Percentiles rank a stretch among this genome's conserved stretches.
Conservation (phyloP, 2,888 invertebrate species). For the Xestobium rufovillosum region DNA sequence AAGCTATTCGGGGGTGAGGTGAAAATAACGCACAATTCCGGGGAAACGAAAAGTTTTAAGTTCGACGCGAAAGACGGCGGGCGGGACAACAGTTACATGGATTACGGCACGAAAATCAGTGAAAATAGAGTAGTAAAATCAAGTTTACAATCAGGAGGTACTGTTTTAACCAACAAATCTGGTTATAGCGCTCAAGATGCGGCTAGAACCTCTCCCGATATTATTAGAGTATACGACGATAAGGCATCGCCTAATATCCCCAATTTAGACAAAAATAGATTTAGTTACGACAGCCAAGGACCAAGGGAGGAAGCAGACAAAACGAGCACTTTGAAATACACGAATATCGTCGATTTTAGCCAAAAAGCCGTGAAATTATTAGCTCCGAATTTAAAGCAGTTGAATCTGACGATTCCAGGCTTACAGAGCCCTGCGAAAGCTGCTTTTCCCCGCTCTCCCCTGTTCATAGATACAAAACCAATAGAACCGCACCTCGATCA, state of each 20-base stretch:
- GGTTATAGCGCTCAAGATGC: slow-evolving; percentile 30
- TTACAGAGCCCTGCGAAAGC: slow-evolving; percentile 30
- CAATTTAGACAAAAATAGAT: slow-evolving; percentile 27
- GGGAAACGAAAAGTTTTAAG: slow-evolving; percentile 54
- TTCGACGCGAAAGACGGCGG: slow-evolving; percentile 36
- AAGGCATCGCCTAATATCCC: slow-evolving; percentile 33
- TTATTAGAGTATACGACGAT: slow-evolving; percentile 37
- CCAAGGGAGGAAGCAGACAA: slow-evolving; percentile 10
- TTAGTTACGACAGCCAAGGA: slow-evolving; percentile 16
- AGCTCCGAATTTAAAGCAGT: slow-evolving; percentile 42
- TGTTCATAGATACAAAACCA: slow-evolving; percentile 15
- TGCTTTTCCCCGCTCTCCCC: slow-evolving; percentile 16
- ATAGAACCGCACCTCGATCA: slow-evolving; percentile 35
- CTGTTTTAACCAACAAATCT: slow-evolving; percentile 45
- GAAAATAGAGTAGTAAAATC: slow-evolving; percentile 67
- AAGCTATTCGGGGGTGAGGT: slow-evolving; percentile 76
- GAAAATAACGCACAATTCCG: slow-evolving; percentile 61
- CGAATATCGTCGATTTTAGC: slow-evolving; percentile 41
- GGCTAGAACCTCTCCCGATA: slow-evolving; percentile 30
- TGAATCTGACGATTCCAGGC: slow-evolving; percentile 33
- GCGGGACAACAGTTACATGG: slow-evolving; percentile 28
- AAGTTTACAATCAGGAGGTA: slow-evolving; percentile 76
- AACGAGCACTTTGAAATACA: slow-evolving; percentile 26
- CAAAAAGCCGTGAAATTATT: slow-evolving; percentile 41
- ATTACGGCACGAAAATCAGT: slow-evolving; percentile 36